These are phyloP conservation scores for Lagria hirta DNA, from an alignment of 2,888 invertebrate genomes.

Conservation along the genomic window DNA sequence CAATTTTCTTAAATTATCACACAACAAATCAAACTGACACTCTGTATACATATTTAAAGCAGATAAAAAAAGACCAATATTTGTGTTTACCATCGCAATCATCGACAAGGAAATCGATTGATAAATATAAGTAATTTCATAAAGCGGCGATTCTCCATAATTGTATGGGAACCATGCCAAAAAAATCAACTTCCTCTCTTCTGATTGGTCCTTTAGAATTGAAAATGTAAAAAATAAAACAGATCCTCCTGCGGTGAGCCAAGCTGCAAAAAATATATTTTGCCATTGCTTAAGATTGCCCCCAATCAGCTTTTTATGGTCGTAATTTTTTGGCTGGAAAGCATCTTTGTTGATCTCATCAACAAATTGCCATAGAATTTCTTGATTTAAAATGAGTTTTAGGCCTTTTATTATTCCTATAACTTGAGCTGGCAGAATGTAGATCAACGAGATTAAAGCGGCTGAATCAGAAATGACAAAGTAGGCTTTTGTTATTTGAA, in stretches of 20 bases:
- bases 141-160: constrained; percentile 4
- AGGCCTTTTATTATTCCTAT: constrained; percentile 5
- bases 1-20: constrained; percentile 6
- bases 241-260: not conserved
- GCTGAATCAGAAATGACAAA: not conserved
- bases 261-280: constrained; percentile 1
- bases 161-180: constrained; percentile 13
- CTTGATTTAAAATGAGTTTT: constrained; percentile 2
- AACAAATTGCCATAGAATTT: constrained; percentile 5
- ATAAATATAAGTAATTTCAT: constrained; percentile 12
- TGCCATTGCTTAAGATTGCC: constrained; percentile 1
- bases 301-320: constrained; percentile 1
- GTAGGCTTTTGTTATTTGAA: constrained; percentile 6
- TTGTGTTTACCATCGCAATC: constrained; percentile 5
- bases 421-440: constrained; percentile 4
- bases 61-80: constrained; percentile 6
- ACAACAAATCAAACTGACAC: constrained; percentile 11
- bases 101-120: constrained; percentile 4
- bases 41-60: constrained; percentile 8
- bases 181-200: constrained; percentile 5
- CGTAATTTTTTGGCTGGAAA: constrained; percentile 11
- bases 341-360: constrained; percentile 6
- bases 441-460: constrained; percentile 1
- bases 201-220: constrained; percentile 4
- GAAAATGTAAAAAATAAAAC: constrained; percentile 7